Evolutionary conservation across 1,140 invertebrate genomes (phyloP), one percentile per base, ranked within the genome.

Genomic region (Wasmannia auropunctata): DNA sequence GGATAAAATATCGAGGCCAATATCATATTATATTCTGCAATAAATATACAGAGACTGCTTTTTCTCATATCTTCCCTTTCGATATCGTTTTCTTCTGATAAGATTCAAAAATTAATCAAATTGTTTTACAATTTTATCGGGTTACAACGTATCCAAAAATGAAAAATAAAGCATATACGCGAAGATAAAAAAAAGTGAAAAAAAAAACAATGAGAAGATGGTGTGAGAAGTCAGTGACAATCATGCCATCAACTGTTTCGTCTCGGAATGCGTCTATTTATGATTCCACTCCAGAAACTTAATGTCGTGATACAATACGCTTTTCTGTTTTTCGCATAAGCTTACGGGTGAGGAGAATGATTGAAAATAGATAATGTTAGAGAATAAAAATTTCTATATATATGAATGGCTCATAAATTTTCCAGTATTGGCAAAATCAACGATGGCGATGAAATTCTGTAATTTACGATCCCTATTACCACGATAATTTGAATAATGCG

Each of bases 181-280:
- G 14, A 88, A 88, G 88, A 86, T 77, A 69, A 70, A 51, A 83
- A 83, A 51, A 58, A 74, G 40, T 90, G 90, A 86, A 89, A 89
- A 51, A 84, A 77, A 62, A 25, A 75, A 25, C 58, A 63, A 69
- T 31, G 37, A 49, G 25, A 81, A 70, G 54, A 70, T 40, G 84
- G 69, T 85, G 88, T 91, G 90, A 93, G 91, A 91, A 86, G 11
- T 90, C 86, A 91, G 88, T 87, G 90, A 92, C 92, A 92, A 92
- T 92, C 92, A 94, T 94, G 92, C 92, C 92, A 94, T 94, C 93
- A 94, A 92, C 93, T 93, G 92, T 94, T 94, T 94, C 94, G 92
- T 93, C 91, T 91, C 91, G 91, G 89, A 84, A 88, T 88, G 79
- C 85, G 81, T 92, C 93, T 93, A 91, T 94, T 93, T 94, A 93